A percentile compares a stretch with the other conserved stretches of the same genome.
phyloP scores from a whole-genome alignment of 1,140 invertebrate species.

The Ceratina calcarata region DNA sequence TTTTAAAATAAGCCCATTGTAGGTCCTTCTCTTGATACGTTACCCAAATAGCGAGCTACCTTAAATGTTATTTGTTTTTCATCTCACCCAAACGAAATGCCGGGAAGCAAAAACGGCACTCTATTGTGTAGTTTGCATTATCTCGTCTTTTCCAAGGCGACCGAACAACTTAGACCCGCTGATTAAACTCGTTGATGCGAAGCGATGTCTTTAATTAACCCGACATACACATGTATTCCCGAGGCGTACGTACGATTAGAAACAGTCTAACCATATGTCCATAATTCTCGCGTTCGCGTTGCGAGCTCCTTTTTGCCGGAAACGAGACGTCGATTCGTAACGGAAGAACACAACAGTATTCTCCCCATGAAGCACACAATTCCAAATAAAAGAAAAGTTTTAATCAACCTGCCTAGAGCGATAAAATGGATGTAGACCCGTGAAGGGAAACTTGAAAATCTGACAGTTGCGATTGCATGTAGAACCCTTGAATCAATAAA shows the following conservation, averaged over 20 bases:
- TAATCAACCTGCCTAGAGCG: background rate
- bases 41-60: too few species aligned
- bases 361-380: background rate
- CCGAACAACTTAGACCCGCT: background rate
- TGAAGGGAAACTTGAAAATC: too few species aligned
- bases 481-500: background rate
- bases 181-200: background rate
- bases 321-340: background rate
- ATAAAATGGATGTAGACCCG: too few species aligned
- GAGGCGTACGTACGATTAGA: background rate
- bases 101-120: background rate
- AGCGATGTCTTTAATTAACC: conserved; percentile 12
- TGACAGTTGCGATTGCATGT: too few species aligned
- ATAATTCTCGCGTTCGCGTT: background rate
- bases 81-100: background rate
- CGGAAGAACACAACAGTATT: background rate
- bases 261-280: conserved; percentile 14
- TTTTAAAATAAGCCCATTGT: too few species aligned
- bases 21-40: too few species aligned
- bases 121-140: conserved; percentile 4
- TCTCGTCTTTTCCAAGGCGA: conserved; percentile 12
- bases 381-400: background rate
- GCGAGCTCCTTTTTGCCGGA: background rate
- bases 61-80: too few species aligned
- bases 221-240: too few species aligned